Evolutionary conservation across 2,113 vertebrate genomes (phyloP).

Genomic region (Caloenas nicobarica): DNA sequence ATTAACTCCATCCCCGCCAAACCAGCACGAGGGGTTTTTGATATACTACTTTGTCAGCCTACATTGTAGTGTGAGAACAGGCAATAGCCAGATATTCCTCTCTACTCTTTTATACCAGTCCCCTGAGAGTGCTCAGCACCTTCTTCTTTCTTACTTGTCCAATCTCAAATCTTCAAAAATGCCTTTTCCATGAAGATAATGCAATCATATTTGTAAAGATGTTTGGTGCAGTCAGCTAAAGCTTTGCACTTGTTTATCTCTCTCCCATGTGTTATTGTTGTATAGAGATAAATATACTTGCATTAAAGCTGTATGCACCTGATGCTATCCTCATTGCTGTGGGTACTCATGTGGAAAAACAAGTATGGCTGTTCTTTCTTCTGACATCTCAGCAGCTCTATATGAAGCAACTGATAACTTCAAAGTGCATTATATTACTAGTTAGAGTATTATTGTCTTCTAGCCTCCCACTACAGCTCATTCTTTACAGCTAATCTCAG

Average conservation of each 20-base stretch:
- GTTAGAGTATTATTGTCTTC: neutral
- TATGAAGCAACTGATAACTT: neutral
- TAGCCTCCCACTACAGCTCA: neutral
- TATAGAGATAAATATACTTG: neutral
- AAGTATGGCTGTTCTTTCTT: neutral
- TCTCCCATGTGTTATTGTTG: neutral
- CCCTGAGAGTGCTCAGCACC: neutral
- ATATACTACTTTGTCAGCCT: neutral
- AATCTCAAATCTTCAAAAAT: neutral
- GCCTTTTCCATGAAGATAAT: neutral
- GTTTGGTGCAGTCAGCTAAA: neutral
- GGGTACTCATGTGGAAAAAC: neutral
- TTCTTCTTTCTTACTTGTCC: neutral
- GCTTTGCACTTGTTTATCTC: neutral
- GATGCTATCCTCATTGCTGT: neutral
- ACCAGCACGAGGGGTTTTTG: neutral
- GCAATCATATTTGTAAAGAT: neutral
- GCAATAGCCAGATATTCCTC: neutral
- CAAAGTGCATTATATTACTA: neutral
- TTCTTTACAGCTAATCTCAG: neutral
- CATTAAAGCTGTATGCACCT: neutral
- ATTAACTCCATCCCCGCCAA: no score
- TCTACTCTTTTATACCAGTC: neutral
- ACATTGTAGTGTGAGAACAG: neutral
- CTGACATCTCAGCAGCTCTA: neutral